These are phyloP conservation scores for Dexiosoma caninum DNA, from an alignment of 2,888 invertebrate genomes.

Conservation along the genomic window DNA sequence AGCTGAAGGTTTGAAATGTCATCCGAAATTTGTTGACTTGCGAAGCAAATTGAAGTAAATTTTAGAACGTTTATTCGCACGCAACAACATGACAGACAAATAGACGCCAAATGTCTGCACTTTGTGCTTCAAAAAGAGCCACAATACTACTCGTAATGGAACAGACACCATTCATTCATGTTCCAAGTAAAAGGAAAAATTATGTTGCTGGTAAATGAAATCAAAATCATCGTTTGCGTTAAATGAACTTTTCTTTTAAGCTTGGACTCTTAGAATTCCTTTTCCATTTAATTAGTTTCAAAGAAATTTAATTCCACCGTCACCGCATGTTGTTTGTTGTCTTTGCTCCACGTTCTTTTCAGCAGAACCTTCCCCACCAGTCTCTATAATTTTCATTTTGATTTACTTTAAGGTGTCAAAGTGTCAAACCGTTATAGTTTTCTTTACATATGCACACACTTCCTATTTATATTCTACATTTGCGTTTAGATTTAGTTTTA, in stretches of 20 bases:
- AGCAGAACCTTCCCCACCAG: not conserved
- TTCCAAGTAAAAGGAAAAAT: not conserved
- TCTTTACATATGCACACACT: conserved; percentile 20
- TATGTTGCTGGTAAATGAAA: not conserved
- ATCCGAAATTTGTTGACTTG: conserved; percentile 45
- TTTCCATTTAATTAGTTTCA: not conserved
- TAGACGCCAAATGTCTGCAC: conserved; percentile 27
- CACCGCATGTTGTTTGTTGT: not conserved
- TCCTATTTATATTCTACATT: not conserved
- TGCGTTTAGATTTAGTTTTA: not conserved
- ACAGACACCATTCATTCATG: not conserved
- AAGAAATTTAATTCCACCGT: not conserved
- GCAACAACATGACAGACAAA: conserved; percentile 41
- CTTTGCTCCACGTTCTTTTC: not conserved
- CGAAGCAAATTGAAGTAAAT: conserved; percentile 34
- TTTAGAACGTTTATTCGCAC: conserved; percentile 46
- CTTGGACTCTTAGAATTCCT: not conserved
- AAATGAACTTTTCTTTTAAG: not conserved
- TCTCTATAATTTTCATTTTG: not conserved
- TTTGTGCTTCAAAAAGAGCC: not conserved
- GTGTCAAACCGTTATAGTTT: conserved; percentile 65
- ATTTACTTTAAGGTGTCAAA: conserved; percentile 63
- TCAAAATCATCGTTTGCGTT: not conserved
- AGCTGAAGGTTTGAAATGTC: conserved; percentile 51
- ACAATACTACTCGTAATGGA: not conserved